Percentiles rank a stretch among this genome's conserved stretches.
Evolutionary conservation across 2,797 vertebrate genomes (phyloP).

Genomic region (Fundulus diaphanus): DNA sequence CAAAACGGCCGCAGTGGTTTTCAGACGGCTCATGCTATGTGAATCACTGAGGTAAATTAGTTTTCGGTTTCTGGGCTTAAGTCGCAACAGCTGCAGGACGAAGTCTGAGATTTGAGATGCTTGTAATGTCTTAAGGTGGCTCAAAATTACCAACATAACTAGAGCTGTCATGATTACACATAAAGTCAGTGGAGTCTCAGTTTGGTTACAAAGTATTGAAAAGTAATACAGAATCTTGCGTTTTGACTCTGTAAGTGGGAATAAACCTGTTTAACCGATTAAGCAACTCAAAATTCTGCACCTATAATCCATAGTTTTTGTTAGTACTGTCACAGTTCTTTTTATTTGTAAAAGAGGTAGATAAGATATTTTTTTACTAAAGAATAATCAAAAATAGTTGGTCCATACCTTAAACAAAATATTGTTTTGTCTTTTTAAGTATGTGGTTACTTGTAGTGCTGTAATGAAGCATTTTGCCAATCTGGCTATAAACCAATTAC

Average conservation of each 20-base stretch:
- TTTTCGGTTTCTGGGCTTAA: conserved; percentile 31
- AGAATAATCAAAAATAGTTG: too few species aligned
- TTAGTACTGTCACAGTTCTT: too few species aligned
- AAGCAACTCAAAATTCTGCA: too few species aligned
- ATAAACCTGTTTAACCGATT: too few species aligned
- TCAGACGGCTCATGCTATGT: conserved; percentile 29
- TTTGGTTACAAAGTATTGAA: background rate
- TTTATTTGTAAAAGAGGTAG: too few species aligned
- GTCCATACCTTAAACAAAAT: too few species aligned
- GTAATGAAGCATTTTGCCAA: background rate
- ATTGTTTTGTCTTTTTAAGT: too few species aligned
- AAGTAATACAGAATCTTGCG: background rate
- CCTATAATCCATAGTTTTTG: too few species aligned
- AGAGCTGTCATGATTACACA: background rate
- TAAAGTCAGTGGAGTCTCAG: background rate
- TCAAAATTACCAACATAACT: background rate
- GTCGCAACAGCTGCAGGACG: conserved; percentile 23
- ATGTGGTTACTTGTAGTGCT: too few species aligned
- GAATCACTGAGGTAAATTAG: conserved; percentile 45
- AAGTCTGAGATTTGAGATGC: conserved; percentile 16
- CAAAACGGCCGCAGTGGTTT: conserved; percentile 36
- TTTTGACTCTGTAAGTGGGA: background rate
- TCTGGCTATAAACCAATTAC: background rate
- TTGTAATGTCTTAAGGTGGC: background rate
- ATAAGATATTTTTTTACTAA: too few species aligned